Evolutionary conservation across 2,797 vertebrate species (phyloP).

Genomic region (Danionella dracula): DNA sequence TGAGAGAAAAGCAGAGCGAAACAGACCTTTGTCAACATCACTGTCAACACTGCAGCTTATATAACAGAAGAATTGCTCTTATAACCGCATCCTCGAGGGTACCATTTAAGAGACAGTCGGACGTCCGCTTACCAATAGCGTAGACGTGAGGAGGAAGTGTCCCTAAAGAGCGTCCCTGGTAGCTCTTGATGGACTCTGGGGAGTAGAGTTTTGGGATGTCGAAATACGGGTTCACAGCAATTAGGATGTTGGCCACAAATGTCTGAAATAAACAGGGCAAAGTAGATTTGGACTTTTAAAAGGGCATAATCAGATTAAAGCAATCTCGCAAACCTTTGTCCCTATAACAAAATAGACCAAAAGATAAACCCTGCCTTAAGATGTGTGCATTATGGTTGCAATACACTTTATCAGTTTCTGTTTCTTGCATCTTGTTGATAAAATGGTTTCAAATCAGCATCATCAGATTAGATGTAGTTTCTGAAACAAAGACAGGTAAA

Average conservation of each 20-base stretch:
- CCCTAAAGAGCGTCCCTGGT: constrained; percentile 89
- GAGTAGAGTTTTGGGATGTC: constrained; percentile 91
- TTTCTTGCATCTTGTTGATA: no score
- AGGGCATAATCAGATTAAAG: no score
- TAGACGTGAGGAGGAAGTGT: constrained; percentile 92
- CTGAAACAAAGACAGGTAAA: no score
- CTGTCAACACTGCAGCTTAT: neutral
- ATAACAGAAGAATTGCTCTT: neutral
- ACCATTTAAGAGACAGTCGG: neutral
- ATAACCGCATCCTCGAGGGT: neutral
- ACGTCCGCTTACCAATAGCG: constrained; percentile 79
- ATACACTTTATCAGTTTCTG: no score
- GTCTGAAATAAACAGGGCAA: constrained; percentile 69
- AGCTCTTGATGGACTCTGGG: constrained; percentile 83
- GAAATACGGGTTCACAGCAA: constrained; percentile 96
- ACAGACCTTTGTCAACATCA: neutral
- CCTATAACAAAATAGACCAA: no score
- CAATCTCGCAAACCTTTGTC: no score
- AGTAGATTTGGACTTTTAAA: no score
- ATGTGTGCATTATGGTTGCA: no score
- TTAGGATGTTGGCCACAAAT: constrained; percentile 96
- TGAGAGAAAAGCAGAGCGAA: constrained; percentile 43
- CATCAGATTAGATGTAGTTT: no score
- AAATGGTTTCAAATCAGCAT: no score
- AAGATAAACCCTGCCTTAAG: no score